A percentile compares a stretch with the other conserved stretches of the same genome.
phyloP scores from a whole-genome alignment of 2,888 invertebrate genomes.

The Stegana nigrithorax region DNA sequence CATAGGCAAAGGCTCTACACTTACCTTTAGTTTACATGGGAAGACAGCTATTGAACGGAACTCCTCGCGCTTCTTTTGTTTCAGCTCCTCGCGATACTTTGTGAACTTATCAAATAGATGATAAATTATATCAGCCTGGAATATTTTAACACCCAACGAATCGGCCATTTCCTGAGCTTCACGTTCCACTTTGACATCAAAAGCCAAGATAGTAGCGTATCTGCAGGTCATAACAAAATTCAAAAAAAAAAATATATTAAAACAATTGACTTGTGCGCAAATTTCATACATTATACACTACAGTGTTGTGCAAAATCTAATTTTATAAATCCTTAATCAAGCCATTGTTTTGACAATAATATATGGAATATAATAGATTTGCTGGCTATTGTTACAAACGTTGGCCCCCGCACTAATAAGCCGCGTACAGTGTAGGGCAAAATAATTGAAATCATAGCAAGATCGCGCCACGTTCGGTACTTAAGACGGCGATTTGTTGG shows the following conservation, averaged over 20 bases:
- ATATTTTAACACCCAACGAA: constrained; percentile 91
- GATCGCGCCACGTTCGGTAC: no score
- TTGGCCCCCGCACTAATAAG: no score
- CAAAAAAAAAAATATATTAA: constrained; percentile 20
- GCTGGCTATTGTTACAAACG: no score
- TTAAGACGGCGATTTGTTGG: no score
- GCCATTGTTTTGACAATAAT: no score
- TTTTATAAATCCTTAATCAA: no score
- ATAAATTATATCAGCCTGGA: constrained; percentile 99
- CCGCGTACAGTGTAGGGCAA: neutral
- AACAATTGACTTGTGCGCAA: no score
- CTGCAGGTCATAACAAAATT: no score
- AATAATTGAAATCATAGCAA: constrained; percentile 27
- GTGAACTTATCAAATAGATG: constrained; percentile 99
- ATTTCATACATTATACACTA: no score
- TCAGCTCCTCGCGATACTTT: constrained; percentile 90
- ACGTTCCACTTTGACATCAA: constrained; percentile 97
- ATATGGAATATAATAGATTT: no score
- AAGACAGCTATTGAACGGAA: constrained; percentile 98
- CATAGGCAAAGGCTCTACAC: neutral
- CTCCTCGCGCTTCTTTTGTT: constrained; percentile 91
- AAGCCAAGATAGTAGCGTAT: constrained; percentile 97
- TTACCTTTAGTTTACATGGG: constrained; percentile 93
- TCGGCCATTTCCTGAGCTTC: constrained; percentile 99
- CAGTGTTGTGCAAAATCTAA: no score